Conservation (phyloP, 1,140 invertebrate species). For the Drosophila repletoides region DNA sequence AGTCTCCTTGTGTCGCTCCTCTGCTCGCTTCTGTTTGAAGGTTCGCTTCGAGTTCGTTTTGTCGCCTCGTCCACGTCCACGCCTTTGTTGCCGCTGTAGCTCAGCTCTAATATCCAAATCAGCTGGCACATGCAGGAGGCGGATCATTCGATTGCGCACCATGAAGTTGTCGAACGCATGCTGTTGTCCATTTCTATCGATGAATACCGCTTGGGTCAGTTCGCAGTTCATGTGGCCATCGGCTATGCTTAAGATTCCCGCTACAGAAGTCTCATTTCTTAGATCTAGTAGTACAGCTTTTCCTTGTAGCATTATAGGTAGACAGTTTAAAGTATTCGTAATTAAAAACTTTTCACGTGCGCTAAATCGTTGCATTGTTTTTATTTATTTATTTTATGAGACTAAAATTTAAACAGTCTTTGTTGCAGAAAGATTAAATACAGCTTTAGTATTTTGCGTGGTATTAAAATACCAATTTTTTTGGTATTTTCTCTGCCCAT, state of each 20-base stretch:
- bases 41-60: conserved; percentile 54
- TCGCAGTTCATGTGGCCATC: conserved; percentile 76
- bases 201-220: conserved; percentile 62
- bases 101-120: conserved; percentile 47
- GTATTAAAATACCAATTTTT: too few species aligned
- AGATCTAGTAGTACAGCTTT: conserved; percentile 73
- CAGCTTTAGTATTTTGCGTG: too few species aligned
- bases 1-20: conserved; percentile 66
- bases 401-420: too few species aligned
- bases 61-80: not conserved
- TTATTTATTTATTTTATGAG: too few species aligned
- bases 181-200: conserved; percentile 61
- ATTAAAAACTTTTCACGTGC: conserved; percentile 66
- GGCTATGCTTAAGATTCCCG: conserved; percentile 52
- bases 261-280: conserved; percentile 71
- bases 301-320: conserved; percentile 66
- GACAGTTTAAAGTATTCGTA: conserved; percentile 63
- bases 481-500: too few species aligned
- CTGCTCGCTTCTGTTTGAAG: conserved; percentile 71
- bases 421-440: too few species aligned
- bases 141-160: conserved; percentile 72
- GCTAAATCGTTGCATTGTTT: conserved; percentile 59
- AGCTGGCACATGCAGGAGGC: conserved; percentile 62
- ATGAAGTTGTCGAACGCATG: conserved; percentile 72
- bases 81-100: conserved; percentile 30